These are phyloP conservation scores for Choloepus hoffmanni DNA, from an alignment of 2,113 vertebrate species.

Conservation along the genomic window DNA sequence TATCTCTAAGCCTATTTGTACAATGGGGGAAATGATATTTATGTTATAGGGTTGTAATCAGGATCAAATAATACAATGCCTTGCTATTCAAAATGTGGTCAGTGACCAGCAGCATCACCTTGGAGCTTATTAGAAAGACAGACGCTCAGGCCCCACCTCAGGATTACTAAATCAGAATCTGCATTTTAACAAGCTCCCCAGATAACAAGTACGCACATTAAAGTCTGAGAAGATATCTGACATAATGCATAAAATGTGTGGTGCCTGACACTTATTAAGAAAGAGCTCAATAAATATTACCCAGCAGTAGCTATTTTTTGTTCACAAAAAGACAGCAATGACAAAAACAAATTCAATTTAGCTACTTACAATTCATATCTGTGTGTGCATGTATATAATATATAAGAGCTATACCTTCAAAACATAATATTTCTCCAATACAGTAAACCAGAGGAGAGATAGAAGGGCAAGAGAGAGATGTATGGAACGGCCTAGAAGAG, in stretches of 20 bases:
- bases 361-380: background rate
- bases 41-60: background rate
- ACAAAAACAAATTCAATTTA: background rate
- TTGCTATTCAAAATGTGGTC: background rate
- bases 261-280: background rate
- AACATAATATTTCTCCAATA: slow-evolving; percentile 7
- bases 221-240: background rate
- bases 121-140: background rate
- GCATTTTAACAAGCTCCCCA: background rate
- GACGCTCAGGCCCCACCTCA: fast-evolving
- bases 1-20: background rate
- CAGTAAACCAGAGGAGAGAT: background rate
- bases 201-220: background rate
- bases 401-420: background rate
- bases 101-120: background rate
- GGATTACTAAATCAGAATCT: background rate
- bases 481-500: background rate
- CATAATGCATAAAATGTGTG: background rate
- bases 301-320: background rate
- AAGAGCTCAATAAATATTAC: background rate
- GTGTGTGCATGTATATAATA: background rate
- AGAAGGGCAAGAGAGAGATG: background rate
- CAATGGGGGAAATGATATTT: background rate
- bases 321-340: background rate
- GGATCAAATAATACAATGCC: background rate